Evolutionary conservation across 2,113 vertebrate genomes (phyloP).

Genomic region (Thunnus maccoyii): DNA sequence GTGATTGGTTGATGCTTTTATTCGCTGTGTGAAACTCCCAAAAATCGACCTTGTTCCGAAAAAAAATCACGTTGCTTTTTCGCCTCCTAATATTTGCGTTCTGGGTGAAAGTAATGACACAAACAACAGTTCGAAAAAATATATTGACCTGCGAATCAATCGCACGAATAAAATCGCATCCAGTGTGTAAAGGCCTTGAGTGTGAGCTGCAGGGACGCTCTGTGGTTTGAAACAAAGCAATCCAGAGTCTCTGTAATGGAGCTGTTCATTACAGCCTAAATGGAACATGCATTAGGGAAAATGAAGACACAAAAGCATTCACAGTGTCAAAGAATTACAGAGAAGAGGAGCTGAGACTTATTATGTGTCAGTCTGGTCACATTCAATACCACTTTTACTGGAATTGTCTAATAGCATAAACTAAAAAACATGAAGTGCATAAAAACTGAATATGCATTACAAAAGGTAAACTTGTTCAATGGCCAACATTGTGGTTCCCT

Average conservation of each 20-base stretch:
- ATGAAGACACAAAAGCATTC: constrained; percentile 32
- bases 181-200: not conserved
- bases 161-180: too few relatives aligned
- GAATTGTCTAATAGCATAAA: not conserved
- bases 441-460: not conserved
- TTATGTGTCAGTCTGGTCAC: constrained; percentile 10
- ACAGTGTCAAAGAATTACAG: constrained; percentile 11
- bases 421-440: not conserved
- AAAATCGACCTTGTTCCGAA: too few relatives aligned
- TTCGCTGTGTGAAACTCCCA: too few relatives aligned
- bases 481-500: not conserved
- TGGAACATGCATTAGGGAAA: constrained; percentile 45
- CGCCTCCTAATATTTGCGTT: too few relatives aligned
- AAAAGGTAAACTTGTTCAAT: not conserved
- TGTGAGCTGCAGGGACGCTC: constrained; percentile 41
- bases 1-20: too few relatives aligned
- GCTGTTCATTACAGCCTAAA: constrained; percentile 54
- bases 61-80: too few relatives aligned
- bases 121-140: too few relatives aligned
- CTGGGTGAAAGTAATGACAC: too few relatives aligned
- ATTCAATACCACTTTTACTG: not conserved
- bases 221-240: constrained; percentile 45
- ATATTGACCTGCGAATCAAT: too few relatives aligned
- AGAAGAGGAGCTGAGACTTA: not conserved
- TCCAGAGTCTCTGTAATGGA: constrained; percentile 40